Conservation (phyloP, 2,888 invertebrate genomes). For the Nymphalis urticae region DNA sequence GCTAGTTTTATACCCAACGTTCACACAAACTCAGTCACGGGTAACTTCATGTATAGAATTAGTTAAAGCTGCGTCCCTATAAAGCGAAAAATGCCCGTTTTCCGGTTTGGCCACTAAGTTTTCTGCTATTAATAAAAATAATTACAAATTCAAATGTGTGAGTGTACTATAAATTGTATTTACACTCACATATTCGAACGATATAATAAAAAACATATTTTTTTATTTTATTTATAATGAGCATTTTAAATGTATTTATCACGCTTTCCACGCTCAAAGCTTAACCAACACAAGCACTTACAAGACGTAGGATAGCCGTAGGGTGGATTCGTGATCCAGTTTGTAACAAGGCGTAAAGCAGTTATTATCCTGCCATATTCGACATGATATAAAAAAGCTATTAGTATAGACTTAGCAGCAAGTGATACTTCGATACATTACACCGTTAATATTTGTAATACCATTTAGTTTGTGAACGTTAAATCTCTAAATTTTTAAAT, state of each 20-base stretch:
- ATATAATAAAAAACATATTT: not conserved
- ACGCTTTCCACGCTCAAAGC: slow-evolving; percentile 34
- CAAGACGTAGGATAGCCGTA: slow-evolving; percentile 24
- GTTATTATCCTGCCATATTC: slow-evolving; percentile 46
- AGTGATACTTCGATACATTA: slow-evolving; percentile 36
- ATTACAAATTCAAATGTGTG: too few relatives aligned
- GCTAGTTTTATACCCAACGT: too few relatives aligned
- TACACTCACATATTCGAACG: too few relatives aligned
- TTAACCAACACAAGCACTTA: slow-evolving; percentile 41
- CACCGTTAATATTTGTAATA: slow-evolving; percentile 13
- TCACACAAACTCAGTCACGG: too few relatives aligned
- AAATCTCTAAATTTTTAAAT: not conserved
- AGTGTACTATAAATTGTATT: too few relatives aligned
- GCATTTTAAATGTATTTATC: slow-evolving; percentile 5
- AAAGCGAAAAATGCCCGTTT: too few relatives aligned
- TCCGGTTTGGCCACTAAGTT: too few relatives aligned
- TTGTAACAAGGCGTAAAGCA: slow-evolving; percentile 41
- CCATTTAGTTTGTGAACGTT: slow-evolving; percentile 11
- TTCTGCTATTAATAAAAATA: too few relatives aligned
- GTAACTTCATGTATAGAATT: too few relatives aligned
- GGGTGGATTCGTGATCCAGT: slow-evolving; percentile 38
- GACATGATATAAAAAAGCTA: slow-evolving; percentile 41
- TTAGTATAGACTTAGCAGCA: slow-evolving; percentile 31
- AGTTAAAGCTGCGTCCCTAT: too few relatives aligned
- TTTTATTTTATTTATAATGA: not conserved